Evolutionary conservation across 2,113 vertebrate genomes (phyloP), one percentile per base, ranked within the genome.

Genomic region (Strix uralensis): DNA sequence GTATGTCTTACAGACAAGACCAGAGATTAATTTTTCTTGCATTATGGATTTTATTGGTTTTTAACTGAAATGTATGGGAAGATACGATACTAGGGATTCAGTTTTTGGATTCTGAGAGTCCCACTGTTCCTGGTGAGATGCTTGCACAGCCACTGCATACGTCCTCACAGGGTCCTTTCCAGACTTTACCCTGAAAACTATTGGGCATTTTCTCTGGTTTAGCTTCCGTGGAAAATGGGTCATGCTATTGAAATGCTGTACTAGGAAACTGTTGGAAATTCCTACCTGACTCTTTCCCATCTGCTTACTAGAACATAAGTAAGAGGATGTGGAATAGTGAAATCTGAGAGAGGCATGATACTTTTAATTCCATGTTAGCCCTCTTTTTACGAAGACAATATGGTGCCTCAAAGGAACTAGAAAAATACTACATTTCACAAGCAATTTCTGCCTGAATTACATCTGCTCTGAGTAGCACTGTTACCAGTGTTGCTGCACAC

Each of bases 91-190:
- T 20, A 70, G 2, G 15, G 19, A 81, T 66, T 51, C 16, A 19
- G 7, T 10, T 85, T 88, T 65, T 44, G 10, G 8, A 40, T 79
- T 55, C 49, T 83, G 40, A 57, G 20, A 65, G 4, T 23, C 40
- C 9, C 15, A 22, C 8, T n/a, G 12, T 27, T 44, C 7, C 38
- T 81, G 19, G 6, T 1, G 3, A 88, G 18, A 52, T 57, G 26
- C 2, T 81, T 74, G 14, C 22, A 66, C 5, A 61, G 17, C 16
- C 7, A 65, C 46, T 49, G 2, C 15, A 1, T 10, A 29, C 4
- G 4, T 69, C 42, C 17, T 65, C 9, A 40, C 0, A 0, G 7
- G 3, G 0, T 19, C 4, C 15, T 63, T 83, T 54, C 38, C 18
- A 78, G 5, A 14, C 8, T 61, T 86, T 36, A 34, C 6, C 13